These are phyloP conservation scores for Agonopterix arenella DNA, from an alignment of 2,888 invertebrate species.

Conservation along the genomic window DNA sequence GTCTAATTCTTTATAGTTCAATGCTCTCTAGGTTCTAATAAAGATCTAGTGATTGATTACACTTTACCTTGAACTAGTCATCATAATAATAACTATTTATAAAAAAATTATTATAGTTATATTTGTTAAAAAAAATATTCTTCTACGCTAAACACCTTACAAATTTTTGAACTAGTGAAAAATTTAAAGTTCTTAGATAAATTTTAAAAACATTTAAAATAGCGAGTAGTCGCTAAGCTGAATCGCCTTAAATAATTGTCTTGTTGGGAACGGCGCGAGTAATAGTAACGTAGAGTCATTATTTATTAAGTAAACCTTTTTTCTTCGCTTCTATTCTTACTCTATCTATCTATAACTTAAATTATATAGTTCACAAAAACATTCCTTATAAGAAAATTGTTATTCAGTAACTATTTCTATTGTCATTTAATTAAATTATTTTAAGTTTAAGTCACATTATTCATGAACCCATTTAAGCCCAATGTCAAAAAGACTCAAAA, in stretches of 20 bases:
- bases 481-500: no score
- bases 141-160: slow-evolving; percentile 70
- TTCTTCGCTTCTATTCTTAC: not conserved
- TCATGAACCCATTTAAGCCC: not conserved
- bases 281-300: slow-evolving; percentile 12
- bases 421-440: not conserved
- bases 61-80: slow-evolving; percentile 48
- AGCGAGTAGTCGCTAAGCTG: slow-evolving; percentile 49
- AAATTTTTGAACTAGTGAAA: slow-evolving; percentile 56
- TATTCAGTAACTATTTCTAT: no score
- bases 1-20: slow-evolving; percentile 54
- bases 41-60: slow-evolving; percentile 40
- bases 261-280: slow-evolving; percentile 40
- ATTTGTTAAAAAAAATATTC: slow-evolving; percentile 71
- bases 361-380: not conserved
- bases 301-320: not conserved
- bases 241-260: slow-evolving; percentile 42
- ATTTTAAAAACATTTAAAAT: slow-evolving; percentile 32
- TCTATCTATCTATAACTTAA: not conserved
- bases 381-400: no score
- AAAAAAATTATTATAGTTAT: slow-evolving; percentile 45
- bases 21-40: slow-evolving; percentile 53
- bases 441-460: not conserved
- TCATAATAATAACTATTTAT: slow-evolving; percentile 53
- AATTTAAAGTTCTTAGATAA: slow-evolving; percentile 57